Conservation (phyloP, 2,797 vertebrate genomes). For the Cuculus canorus region DNA sequence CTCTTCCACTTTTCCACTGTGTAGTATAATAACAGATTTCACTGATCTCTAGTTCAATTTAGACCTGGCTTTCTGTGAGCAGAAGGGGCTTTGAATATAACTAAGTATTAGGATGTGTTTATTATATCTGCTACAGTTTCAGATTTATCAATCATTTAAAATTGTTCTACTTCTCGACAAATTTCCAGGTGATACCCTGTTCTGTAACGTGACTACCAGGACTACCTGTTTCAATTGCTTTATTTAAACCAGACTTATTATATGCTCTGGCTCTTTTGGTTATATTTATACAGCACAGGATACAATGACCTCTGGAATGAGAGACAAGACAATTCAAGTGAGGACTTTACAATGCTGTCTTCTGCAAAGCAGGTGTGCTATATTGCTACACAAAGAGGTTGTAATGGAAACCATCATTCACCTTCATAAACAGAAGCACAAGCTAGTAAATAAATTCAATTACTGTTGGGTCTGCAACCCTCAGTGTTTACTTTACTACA, state of each 20-base stretch:
- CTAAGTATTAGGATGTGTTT: neutral
- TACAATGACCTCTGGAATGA: conserved; percentile 21
- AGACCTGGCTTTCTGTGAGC: neutral
- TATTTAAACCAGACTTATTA: neutral
- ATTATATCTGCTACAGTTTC: neutral
- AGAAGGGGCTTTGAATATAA: neutral
- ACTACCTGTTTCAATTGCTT: neutral
- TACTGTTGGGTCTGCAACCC: conserved; percentile 1
- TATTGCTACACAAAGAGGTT: conserved; percentile 29
- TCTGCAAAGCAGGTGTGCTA: neutral
- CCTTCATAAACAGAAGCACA: conserved; percentile 36
- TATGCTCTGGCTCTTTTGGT: neutral
- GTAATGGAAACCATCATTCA: conserved; percentile 50
- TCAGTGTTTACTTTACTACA: conserved; percentile 47
- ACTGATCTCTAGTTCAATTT: neutral
- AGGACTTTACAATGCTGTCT: conserved; percentile 4
- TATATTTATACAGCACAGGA: neutral
- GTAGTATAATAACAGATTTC: neutral
- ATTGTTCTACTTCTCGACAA: neutral
- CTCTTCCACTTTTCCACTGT: neutral
- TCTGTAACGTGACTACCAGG: neutral
- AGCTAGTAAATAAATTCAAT: conserved; percentile 46
- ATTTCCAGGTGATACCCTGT: neutral
- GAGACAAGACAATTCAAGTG: neutral
- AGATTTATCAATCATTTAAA: neutral